Percentiles rank a stretch among this genome's conserved stretches.
These are phyloP conservation scores for Hemitrygon akajei DNA, from an alignment of 2,797 vertebrate genomes.

Conservation along the genomic window DNA sequence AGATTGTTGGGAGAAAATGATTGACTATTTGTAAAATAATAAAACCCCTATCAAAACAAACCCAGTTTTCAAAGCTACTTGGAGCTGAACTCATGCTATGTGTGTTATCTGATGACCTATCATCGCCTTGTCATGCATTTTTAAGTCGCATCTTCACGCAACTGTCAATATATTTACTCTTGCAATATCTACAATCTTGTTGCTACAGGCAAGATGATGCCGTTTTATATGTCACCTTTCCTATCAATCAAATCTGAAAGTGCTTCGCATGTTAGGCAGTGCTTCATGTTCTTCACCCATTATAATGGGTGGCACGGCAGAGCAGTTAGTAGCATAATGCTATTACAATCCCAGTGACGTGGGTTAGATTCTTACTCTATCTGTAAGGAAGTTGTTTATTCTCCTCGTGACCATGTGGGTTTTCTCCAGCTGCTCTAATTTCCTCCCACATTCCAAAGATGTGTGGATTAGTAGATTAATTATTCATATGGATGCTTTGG, in stretches of 20 bases:
- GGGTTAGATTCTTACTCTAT: no score
- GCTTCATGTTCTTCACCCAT: background rate
- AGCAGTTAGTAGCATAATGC: no score
- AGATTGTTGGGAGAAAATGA: background rate
- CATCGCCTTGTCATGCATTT: slow-evolving; percentile 3
- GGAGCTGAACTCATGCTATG: background rate
- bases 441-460: no score
- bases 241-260: slow-evolving; percentile 17
- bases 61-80: slow-evolving; percentile 16
- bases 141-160: slow-evolving; percentile 26
- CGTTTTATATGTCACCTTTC: slow-evolving; percentile 21
- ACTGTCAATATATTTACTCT: slow-evolving; percentile 10
- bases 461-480: no score
- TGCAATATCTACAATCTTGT: slow-evolving; percentile 20
- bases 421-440: no score
- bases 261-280: background rate
- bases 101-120: slow-evolving; percentile 22
- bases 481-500: no score
- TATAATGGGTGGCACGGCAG: background rate
- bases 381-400: no score
- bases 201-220: background rate
- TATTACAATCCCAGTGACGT: no score
- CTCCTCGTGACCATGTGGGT: no score
- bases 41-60: slow-evolving; percentile 29
- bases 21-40: slow-evolving; percentile 21